Base-by-base conservation (phyloP, 2,888 invertebrate species). In the Nasonovia ribisnigri region DNA sequence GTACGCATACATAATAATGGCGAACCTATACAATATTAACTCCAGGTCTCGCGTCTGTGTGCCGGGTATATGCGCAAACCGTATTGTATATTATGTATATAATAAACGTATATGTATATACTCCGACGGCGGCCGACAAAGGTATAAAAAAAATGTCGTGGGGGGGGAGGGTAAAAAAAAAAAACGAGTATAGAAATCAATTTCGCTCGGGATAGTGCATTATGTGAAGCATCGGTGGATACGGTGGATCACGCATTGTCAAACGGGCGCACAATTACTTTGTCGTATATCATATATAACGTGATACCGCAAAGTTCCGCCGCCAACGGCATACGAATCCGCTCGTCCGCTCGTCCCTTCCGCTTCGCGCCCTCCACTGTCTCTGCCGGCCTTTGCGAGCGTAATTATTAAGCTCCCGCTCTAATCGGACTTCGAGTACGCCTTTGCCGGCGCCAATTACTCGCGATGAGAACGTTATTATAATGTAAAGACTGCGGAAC, bases 231-330 rank as follows among this genome's bases (percentile, higher is more conserved):
- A 43, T 51, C 54, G n/a, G 54, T 43, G 43, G 26, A 60, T 29
- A 57, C 84, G n/a, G 42, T 8, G 54, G 54, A 91, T 84, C 54
- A 2, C 4, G 84, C 60, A 87, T 87, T 87, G 60, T 92, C 86
- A 92, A 92, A 92, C 57, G 91, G 91, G 46, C 57, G 36, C 46
- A 92, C 86, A 92, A 60, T 92, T 92, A 87, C 91, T 92, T 87
- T 92, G 91, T 60, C 91, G 60, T 86, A 60, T 77, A 36, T 77
- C 36, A 36, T 77, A 36, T 36, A 57, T 36, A 24, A 67, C n/a
- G 67, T 1, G 57, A 86, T 91, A 24, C 86, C 24, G 46, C 90
- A 46, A 89, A 90, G 60, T 46, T 29, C 54, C 84, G 20, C 84
- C n/a, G 36, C n/a, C 67, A 4, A 20, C 77, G 36, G 36, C 77